Conservation (phyloP, 1,140 invertebrate genomes). For the Ylistrum balloti region DNA sequence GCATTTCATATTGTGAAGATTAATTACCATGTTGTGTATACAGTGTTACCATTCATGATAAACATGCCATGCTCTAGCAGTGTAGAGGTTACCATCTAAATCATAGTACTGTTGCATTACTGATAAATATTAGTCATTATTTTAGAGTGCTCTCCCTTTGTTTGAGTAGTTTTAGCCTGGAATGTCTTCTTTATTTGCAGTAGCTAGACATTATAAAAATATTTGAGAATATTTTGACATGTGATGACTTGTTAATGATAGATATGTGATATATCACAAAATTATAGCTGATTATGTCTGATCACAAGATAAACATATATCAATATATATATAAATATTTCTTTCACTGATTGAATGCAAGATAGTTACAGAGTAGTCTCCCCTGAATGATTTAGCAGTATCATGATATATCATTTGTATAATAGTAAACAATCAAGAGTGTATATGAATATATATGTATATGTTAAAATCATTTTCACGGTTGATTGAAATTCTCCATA, state of each 20-base stretch:
- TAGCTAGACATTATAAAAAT: not conserved
- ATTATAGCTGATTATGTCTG: not conserved
- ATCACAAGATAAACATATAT: not conserved
- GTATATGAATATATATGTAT: not conserved
- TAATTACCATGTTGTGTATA: too few relatives aligned
- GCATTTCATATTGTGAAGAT: not conserved
- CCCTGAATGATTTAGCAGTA: slow-evolving; percentile 21
- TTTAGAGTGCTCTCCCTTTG: slow-evolving; percentile 31
- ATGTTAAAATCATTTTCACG: not conserved
- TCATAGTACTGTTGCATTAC: not conserved
- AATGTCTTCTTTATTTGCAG: not conserved
- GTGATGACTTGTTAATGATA: slow-evolving; percentile 31
- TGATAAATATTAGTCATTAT: not conserved
- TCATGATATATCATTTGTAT: slow-evolving; percentile 18
- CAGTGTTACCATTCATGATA: not conserved
- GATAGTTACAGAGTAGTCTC: not conserved
- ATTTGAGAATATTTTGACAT: slow-evolving; percentile 38
- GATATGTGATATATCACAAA: not conserved
- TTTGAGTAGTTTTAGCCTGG: not conserved
- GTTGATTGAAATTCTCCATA: not conserved
- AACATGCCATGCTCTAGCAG: not conserved
- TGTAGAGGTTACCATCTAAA: not conserved
- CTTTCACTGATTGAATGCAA: not conserved
- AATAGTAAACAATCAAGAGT: not conserved
- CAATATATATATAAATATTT: not conserved